phyloP scores from a whole-genome alignment of 1,140 invertebrate species.

The Cydia fagiglandana region DNA sequence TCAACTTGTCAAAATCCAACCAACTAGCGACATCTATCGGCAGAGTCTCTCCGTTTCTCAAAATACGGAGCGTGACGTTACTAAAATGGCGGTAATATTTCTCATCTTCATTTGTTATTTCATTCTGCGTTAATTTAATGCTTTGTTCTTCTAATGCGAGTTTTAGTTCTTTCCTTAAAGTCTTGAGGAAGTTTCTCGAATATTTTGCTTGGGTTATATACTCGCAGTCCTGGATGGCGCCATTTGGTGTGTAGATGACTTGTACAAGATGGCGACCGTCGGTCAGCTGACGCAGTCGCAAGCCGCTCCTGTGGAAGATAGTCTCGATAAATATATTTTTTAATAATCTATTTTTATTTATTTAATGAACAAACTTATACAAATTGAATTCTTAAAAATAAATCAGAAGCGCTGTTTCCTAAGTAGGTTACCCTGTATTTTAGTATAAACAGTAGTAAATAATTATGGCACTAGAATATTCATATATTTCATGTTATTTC shows the following conservation, averaged over 20 bases:
- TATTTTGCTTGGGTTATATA: slow-evolving; percentile 78
- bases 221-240: slow-evolving; percentile 83
- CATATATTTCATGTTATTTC: no score
- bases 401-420: no score
- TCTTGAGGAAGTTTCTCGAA: slow-evolving; percentile 79
- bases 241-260: slow-evolving; percentile 82
- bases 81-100: slow-evolving; percentile 66
- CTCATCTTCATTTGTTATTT: slow-evolving; percentile 49
- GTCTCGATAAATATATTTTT: no score
- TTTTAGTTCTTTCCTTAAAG: slow-evolving; percentile 79
- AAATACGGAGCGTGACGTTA: slow-evolving; percentile 68
- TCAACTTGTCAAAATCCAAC: slow-evolving; percentile 79
- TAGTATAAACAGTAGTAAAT: no score
- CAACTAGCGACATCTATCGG: slow-evolving; percentile 72
- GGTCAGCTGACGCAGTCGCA: slow-evolving; percentile 83
- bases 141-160: slow-evolving; percentile 69
- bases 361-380: no score
- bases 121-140: slow-evolving; percentile 54
- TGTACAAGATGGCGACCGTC: slow-evolving; percentile 84
- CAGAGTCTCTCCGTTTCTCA: slow-evolving; percentile 61
- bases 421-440: no score
- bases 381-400: no score
- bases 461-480: no score
- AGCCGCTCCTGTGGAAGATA: slow-evolving; percentile 75
- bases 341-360: no score